Percentiles rank a stretch among this genome's conserved stretches.
Conservation (phyloP, 2,113 vertebrate genomes). For the Platysteira castanea region DNA sequence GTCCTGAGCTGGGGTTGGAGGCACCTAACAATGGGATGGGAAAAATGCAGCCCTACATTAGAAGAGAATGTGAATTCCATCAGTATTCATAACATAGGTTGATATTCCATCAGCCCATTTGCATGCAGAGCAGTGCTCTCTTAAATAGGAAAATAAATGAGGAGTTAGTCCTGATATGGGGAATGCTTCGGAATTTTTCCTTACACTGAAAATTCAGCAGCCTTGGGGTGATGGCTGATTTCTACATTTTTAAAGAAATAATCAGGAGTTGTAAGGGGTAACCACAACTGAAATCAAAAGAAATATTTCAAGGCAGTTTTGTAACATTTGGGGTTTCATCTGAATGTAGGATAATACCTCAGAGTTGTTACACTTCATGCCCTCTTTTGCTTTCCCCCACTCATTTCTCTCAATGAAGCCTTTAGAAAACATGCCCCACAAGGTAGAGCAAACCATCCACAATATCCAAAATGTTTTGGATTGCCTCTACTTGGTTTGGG, state of each 20-base stretch:
- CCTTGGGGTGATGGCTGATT: not conserved
- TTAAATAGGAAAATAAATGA: constrained; percentile 52
- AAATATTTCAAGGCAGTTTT: not conserved
- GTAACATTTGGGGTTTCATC: not conserved
- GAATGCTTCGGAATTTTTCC: not conserved
- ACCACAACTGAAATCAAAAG: not conserved
- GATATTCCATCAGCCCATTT: constrained; percentile 30
- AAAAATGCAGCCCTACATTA: not conserved
- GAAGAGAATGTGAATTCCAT: constrained; percentile 33
- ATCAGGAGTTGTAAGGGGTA: not conserved
- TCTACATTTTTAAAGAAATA: not conserved
- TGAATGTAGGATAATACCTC: not conserved
- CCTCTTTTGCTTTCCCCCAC: not conserved
- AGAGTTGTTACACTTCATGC: not conserved
- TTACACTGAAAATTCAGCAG: constrained; percentile 1
- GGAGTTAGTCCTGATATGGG: constrained; percentile 16
- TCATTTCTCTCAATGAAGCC: not conserved
- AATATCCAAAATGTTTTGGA: not conserved
- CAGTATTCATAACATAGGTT: constrained; percentile 42
- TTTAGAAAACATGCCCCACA: not conserved
- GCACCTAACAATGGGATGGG: not conserved
- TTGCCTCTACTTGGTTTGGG: not conserved
- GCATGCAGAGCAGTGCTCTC: constrained; percentile 2
- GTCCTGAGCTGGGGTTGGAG: not conserved
- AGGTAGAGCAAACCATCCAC: not conserved